Evolutionary conservation across 2,888 invertebrate genomes (phyloP).

Genomic region (Melipona bicolor): DNA sequence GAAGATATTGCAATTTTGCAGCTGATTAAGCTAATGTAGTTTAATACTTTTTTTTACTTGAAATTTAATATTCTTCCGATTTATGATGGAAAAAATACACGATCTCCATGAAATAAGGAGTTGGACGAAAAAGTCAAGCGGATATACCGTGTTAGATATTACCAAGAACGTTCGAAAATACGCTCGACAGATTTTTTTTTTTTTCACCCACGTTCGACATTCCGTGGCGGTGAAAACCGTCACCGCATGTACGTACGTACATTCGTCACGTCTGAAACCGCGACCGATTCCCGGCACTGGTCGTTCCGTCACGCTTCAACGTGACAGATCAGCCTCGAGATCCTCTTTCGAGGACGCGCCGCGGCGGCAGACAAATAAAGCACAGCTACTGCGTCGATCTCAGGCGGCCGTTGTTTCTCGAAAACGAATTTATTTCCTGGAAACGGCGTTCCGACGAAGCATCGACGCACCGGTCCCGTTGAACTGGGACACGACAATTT

Average conservation of each 20-base stretch:
- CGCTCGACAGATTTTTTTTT: background rate
- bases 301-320: constrained; percentile 34
- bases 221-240: constrained; percentile 4
- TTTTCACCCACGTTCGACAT: background rate
- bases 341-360: constrained; percentile 16
- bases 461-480: too few species aligned
- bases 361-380: constrained; percentile 41
- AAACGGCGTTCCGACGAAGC: constrained; percentile 5
- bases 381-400: constrained; percentile 19
- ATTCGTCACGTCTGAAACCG: constrained; percentile 23
- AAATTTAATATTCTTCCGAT: too few species aligned
- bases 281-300: constrained; percentile 25
- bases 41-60: too few species aligned
- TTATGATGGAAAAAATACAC: too few species aligned
- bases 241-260: background rate
- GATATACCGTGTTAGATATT: background rate
- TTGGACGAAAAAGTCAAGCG: too few species aligned
- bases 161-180: constrained; percentile 3
- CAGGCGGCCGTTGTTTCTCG: constrained; percentile 16
- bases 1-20: too few species aligned
- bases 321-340: constrained; percentile 41
- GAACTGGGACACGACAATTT: too few species aligned
- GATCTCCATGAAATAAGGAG: too few species aligned
- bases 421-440: constrained; percentile 37
- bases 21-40: too few species aligned